Evolutionary conservation across 2,888 invertebrate species (phyloP), one percentile per base, ranked within the genome.

Genomic region (Criorhina ranunculi): DNA sequence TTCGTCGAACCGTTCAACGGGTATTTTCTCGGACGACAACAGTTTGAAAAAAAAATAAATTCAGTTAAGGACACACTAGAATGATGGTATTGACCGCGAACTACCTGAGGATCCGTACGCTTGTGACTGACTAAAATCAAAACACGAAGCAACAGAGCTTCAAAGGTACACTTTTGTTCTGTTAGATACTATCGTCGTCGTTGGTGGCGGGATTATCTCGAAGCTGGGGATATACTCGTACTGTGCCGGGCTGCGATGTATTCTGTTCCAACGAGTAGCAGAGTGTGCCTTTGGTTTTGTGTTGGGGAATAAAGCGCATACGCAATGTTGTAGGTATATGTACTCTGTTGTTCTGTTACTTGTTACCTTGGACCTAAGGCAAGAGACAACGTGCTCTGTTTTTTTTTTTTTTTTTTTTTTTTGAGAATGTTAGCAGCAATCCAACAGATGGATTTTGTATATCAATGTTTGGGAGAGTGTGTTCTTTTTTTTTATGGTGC

Each of bases 51-150:
- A 62, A 51, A 62, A 81, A 44, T 55, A 15, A 42, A n/a, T n/a
- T n/a, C n/a, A 69, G 46, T 19, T 46, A 44, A 81, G 67, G 80
- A 76, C 67, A 76, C 67, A 24, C 24, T 51, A 42, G 31, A 64
- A 33, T 35, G 62, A 19, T 53, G n/a, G 42, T 62, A 73, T 85
- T 87, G 87, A 81, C 85, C 87, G 88, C 88, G 86, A 86, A 88
- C 88, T 89, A 90, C 90, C 90, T 90, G 89, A 89, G 89, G 90
- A 90, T 89, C 89, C 88, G 89, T 89, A 90, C 88, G 90, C 89
- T 90, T 89, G 88, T 89, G 89, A 90, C 89, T 89, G 88, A 90
- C 89, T 89, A 87, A 90, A 89, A 78, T 51, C 57, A 73, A 83
- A 73, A 73, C 78, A 64, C 64, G 62, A 75, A 69, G 46, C 82